Evolutionary conservation across 2,888 invertebrate genomes (phyloP).

Genomic region (Lymantria monacha): DNA sequence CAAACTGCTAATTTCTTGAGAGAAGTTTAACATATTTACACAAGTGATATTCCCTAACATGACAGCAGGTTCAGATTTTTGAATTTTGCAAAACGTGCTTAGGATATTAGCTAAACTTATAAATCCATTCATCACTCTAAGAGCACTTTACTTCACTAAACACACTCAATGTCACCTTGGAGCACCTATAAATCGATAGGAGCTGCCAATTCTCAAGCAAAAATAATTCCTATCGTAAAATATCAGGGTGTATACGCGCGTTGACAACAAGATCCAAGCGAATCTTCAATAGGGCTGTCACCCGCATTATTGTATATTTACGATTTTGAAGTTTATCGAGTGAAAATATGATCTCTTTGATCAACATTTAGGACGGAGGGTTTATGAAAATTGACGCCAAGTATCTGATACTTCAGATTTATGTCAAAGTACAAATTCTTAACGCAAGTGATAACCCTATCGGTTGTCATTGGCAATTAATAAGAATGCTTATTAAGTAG

Average conservation of each 20-base stretch:
- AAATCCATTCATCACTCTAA: slow-evolving; percentile 8
- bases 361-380: background rate
- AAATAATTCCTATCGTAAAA: slow-evolving; percentile 40
- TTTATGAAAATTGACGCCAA: background rate
- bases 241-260: slow-evolving; percentile 34
- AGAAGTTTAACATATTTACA: too few species aligned
- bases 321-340: background rate
- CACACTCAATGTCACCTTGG: slow-evolving; percentile 14
- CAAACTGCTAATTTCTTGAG: too few species aligned
- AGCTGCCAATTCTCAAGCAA: slow-evolving; percentile 34
- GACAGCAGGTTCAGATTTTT: too few species aligned
- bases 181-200: slow-evolving; percentile 18
- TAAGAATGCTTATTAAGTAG: too few species aligned
- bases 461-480: too few species aligned
- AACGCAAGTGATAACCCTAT: too few species aligned
- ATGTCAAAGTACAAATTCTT: background rate
- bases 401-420: background rate
- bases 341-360: background rate
- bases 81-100: background rate
- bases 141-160: slow-evolving; percentile 7
- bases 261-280: slow-evolving; percentile 36
- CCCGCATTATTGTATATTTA: background rate
- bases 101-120: background rate
- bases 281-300: slow-evolving; percentile 13
- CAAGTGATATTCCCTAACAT: too few species aligned